These are phyloP conservation scores for Drosophila quinaria DNA, from an alignment of 2,888 invertebrate species.

Conservation along the genomic window DNA sequence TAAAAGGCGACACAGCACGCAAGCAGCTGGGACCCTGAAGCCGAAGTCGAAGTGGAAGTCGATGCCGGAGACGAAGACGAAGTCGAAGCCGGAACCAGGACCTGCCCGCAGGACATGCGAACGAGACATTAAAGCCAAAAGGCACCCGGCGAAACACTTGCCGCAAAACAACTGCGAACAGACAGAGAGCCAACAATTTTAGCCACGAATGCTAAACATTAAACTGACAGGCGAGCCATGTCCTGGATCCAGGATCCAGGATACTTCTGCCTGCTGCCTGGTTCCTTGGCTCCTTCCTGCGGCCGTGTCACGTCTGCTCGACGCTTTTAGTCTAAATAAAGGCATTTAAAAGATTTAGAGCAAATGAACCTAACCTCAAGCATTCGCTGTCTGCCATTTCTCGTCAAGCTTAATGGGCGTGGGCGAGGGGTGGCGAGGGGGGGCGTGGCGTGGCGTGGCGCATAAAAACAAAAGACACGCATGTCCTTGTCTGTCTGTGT, in stretches of 20 bases:
- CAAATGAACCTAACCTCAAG: constrained; percentile 81
- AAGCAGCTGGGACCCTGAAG: constrained; percentile 53
- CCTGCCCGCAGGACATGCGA: constrained; percentile 69
- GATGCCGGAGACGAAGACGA: constrained; percentile 3
- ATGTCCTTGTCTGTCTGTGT: constrained; percentile 73
- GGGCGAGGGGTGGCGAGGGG: constrained; percentile 2
- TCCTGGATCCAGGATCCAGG: constrained; percentile 27
- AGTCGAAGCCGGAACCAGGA: constrained; percentile 23
- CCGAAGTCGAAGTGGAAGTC: background rate
- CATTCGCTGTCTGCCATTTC: constrained; percentile 68
- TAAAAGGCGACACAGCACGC: constrained; percentile 73
- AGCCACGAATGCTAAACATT: constrained; percentile 56
- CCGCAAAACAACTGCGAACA: constrained; percentile 31
- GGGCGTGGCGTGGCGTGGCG: constrained; percentile 51
- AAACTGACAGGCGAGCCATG: constrained; percentile 68
- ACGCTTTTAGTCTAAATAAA: constrained; percentile 81
- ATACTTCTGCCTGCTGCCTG: constrained; percentile 5
- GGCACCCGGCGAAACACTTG: constrained; percentile 63
- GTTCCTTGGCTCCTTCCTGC: background rate
- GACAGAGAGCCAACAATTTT: constrained; percentile 21
- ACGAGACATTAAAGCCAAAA: constrained; percentile 78
- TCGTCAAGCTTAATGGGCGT: constrained; percentile 68
- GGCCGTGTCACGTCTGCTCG: constrained; percentile 71
- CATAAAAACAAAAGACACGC: constrained; percentile 82
- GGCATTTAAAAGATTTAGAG: constrained; percentile 83